Evolutionary conservation across 2,797 vertebrate genomes (phyloP), one percentile per base, ranked within the genome.

Genomic region (Chloroceryle amazona): DNA sequence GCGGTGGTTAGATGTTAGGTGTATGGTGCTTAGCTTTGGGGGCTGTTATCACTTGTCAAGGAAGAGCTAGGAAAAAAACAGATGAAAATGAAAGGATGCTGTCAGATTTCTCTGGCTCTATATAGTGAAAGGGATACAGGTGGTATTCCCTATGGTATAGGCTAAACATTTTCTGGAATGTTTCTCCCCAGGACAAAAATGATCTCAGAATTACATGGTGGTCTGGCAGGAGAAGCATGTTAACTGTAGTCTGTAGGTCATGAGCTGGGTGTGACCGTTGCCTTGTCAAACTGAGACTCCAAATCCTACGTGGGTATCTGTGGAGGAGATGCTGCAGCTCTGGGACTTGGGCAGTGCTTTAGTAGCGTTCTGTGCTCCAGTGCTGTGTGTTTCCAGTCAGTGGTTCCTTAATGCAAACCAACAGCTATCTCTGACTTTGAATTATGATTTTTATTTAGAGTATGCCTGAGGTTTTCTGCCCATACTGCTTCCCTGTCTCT

Each of bases 251-350:
- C 1, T 44, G 28, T 6, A 46, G n/a, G 19, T 35, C 1, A 4
- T 10, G 7, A 71, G 25, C 2, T 28, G 2, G 6, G 7, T 11
- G 39, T 29, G 70, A 54, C 15, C 29, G 7, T 18, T 41, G 14
- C 10, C 13, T 12, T 13, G 28, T 63, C 39, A 6, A 15, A 20
- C 8, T 4, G n/a, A 76, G 33, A 9, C 3, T 42, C 42, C 9
- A 6, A 0, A 9, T 35, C 13, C 6, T 4, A 4, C 4, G 0
- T 5, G 20, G 23, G 49, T 22, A 6, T 55, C 29, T 18, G 1
- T 4, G 26, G 63, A 26, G 15, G 25, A 44, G 26, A 2, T 10
- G 28, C 15, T 33, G 13, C 25, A 6, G 12, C 29, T 60, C 8
- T 10, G 41, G 60, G 65, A 1, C 28, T 9, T 70, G 44, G 39